Base-by-base conservation (phyloP, 2,797 vertebrate genomes). In the Champsocephalus gunnari region DNA sequence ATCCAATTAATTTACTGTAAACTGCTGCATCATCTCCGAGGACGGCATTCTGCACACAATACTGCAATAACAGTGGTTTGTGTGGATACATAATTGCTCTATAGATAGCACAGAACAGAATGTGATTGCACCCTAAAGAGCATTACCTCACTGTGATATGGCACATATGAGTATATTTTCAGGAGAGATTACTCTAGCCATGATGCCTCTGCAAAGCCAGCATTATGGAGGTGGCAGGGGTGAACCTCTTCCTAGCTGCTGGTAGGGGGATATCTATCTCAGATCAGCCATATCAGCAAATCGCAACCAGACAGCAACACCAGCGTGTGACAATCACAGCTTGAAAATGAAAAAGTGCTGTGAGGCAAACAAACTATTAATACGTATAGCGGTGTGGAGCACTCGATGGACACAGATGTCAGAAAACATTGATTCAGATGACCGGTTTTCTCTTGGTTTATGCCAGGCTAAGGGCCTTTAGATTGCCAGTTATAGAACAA, bases 341-440 rank as follows among this genome's bases (percentile, higher is more conserved):
- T 89, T 88, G 88, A 82, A 91, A 94, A 92, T 93, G 87, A 87
- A 90, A 38, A 94, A 92, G 86, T 80, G 88, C 91, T 92, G 71
- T 75, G 83, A 93, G 93, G 91, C 93, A 93, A 92, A 93, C 90
- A 91, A 85, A 93, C 87, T 88, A 94, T 94, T 93, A 93, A 93
- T 92, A 90, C 84, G 86, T 76, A 81, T 38, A 75, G 87, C 65
- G 28, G 77, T 68, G 54, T 4, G 77, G 79, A 80, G 82, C 86
- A 65, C 82, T 83, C 41, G 49, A 84, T 80, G 87, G 88, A 90
- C 88, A 90, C 84, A 90, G 73, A 87, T 84, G 89, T 89, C 89
- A 91, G 75, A 64, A 80, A 83, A 76, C 86, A 92, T 88, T 82
- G 91, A 93, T 92, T 90, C 67, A 84, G 79, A 73, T 66, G 63